Evolutionary conservation across 2,113 vertebrate species (phyloP).

Genomic region (Xiphias gladius): DNA sequence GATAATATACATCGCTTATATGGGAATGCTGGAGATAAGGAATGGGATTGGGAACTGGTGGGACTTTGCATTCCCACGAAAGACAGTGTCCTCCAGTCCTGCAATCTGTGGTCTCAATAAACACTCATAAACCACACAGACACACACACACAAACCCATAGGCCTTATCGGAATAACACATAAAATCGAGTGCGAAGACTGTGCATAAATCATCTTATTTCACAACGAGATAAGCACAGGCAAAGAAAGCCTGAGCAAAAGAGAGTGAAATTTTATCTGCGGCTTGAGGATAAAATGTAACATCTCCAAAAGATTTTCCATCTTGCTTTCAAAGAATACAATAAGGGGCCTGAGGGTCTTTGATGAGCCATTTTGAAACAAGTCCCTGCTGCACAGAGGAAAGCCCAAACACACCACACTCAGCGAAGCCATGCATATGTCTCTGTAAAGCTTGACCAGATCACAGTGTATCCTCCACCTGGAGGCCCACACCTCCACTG

Average conservation of each 20-base stretch:
- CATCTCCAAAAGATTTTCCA: constrained; percentile 38
- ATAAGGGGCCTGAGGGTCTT: constrained; percentile 31
- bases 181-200: constrained; percentile 67
- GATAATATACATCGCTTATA: constrained; percentile 60
- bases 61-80: constrained; percentile 80
- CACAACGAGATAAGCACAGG: constrained; percentile 68
- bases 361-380: constrained; percentile 49
- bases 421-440: constrained; percentile 18
- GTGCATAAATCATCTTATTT: constrained; percentile 79
- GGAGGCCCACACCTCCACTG: constrained; percentile 60
- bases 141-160: constrained; percentile 43
- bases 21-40: constrained; percentile 78
- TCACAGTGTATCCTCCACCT: constrained; percentile 37
- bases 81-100: constrained; percentile 68
- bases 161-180: constrained; percentile 73
- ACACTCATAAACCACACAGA: constrained; percentile 77
- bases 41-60: constrained; percentile 78
- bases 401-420: constrained; percentile 42
- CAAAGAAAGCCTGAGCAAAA: constrained; percentile 24
- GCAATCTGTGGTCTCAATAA: constrained; percentile 78
- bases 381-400: constrained; percentile 37
- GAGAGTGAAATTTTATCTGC: constrained; percentile 30
- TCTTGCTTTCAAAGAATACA: constrained; percentile 24
- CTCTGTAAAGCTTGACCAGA: constrained; percentile 33
- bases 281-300: constrained; percentile 29